These are phyloP conservation scores for Acestrorhynchus altus DNA, from an alignment of 2,797 vertebrate species.

Conservation along the genomic window DNA sequence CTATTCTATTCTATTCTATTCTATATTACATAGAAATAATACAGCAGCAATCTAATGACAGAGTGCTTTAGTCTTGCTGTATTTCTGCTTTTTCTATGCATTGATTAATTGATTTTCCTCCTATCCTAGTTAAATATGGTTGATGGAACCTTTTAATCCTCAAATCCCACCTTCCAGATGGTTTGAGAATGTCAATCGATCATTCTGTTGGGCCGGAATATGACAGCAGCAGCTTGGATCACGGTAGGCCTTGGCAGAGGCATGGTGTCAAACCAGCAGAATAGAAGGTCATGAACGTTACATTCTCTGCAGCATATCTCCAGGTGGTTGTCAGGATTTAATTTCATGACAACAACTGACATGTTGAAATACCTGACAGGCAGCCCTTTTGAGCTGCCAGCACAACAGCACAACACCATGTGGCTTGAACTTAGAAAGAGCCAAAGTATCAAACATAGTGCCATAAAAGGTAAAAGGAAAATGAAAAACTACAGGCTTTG, in stretches of 20 bases:
- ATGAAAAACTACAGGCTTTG: not conserved
- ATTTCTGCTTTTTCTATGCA: not conserved
- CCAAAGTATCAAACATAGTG: not conserved
- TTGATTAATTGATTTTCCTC: slow-evolving; percentile 24
- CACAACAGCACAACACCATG: not conserved
- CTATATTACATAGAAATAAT: slow-evolving; percentile 3
- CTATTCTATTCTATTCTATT: too few relatives aligned
- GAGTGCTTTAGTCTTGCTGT: not conserved
- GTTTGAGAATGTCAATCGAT: slow-evolving; percentile 43
- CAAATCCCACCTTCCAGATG: slow-evolving; percentile 41
- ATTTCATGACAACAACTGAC: slow-evolving; percentile 9
- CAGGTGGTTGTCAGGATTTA: slow-evolving; percentile 1
- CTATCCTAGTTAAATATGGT: slow-evolving; percentile 12
- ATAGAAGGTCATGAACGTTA: slow-evolving; percentile 70
- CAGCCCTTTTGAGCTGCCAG: slow-evolving; percentile 1
- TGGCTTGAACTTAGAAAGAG: not conserved
- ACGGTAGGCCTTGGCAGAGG: slow-evolving; percentile 70
- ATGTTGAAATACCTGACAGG: slow-evolving; percentile 12
- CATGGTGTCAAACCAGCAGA: slow-evolving; percentile 66
- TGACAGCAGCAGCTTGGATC: slow-evolving; percentile 74
- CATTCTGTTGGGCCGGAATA: slow-evolving; percentile 38
- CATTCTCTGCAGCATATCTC: slow-evolving; percentile 11
- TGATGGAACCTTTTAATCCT: slow-evolving; percentile 30
- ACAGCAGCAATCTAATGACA: not conserved
- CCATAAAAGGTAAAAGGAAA: not conserved